Evolutionary conservation across 2,888 invertebrate species (phyloP), one percentile per base, ranked within the genome.

Genomic region (Lottia gigantea): DNA sequence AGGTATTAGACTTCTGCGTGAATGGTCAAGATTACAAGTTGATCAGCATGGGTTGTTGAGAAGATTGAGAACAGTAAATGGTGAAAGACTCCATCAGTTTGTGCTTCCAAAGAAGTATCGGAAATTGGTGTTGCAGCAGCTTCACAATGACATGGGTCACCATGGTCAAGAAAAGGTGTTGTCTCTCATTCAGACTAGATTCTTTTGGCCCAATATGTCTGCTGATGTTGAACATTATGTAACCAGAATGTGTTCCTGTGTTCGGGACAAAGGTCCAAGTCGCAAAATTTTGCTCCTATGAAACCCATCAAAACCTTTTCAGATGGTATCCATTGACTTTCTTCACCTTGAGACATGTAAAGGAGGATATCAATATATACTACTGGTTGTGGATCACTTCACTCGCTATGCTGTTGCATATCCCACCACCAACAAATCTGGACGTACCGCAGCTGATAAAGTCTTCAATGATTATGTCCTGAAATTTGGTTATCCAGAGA

Each of bases 401-500:
- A 70, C 70, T 1, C 19, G 70, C 7, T 70, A 23, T 49, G 66
- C 49, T 15, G 62, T 61, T 8, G 70, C 63, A 3, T 70, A 66
- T 19, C 46, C 63, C 2, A 71, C 71, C 6, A 55, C 19, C 19
- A 55, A 55, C 19, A 49, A 19, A 49, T 70, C 72, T 0, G 71
- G 49, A 0, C 62, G 64, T 40, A 73, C 76, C 14, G 74, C 74
- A 14, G 73, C 78, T 14, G 74, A 75, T 2, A 71, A 72, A 47
- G 47, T 76, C 2, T 75, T 78, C 47, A 75, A 73, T 47, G 75
- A 78, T 55, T 76, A 70, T 31, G 66, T 75, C 14, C 64, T 66
- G 0, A 49, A 71, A 14, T 78, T 75, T 71, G 76, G 78, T 14
- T 75, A 71, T 31, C 76, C 78, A 11, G 55, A 62, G 0, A 67